Evolutionary conservation across 2,888 invertebrate species (phyloP).

Genomic region (Lasioglossum marginatum): DNA sequence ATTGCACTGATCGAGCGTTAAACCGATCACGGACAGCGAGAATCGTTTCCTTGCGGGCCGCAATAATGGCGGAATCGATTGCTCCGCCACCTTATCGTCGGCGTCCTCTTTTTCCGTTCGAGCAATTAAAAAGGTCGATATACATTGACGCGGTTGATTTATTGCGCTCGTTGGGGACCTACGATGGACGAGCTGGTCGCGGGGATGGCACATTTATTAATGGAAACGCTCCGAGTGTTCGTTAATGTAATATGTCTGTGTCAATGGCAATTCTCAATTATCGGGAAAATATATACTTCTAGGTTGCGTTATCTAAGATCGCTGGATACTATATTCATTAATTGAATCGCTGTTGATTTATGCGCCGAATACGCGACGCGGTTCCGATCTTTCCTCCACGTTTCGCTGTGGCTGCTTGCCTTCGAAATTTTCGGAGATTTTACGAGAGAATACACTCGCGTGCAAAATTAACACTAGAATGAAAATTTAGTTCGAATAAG

Average conservation of each 20-base stretch:
- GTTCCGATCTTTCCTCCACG: background rate
- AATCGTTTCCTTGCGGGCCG: slow-evolving; percentile 46
- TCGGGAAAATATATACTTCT: background rate
- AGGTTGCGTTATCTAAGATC: slow-evolving; percentile 1
- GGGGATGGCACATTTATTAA: slow-evolving; percentile 11
- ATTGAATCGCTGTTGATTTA: slow-evolving; percentile 7
- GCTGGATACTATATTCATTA: background rate
- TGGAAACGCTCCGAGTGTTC: background rate
- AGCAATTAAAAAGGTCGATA: slow-evolving; percentile 56
- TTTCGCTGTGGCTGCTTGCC: background rate
- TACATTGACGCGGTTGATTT: slow-evolving; percentile 61
- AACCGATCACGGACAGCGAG: slow-evolving; percentile 53
- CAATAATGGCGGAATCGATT: slow-evolving; percentile 20
- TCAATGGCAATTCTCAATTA: slow-evolving; percentile 6
- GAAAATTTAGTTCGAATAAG: background rate
- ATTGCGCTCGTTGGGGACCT: slow-evolving; percentile 40
- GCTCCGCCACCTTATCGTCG: slow-evolving; percentile 44
- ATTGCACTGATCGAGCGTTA: slow-evolving; percentile 73
- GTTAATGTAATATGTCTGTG: slow-evolving; percentile 12
- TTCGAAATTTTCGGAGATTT: background rate
- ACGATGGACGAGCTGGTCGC: background rate
- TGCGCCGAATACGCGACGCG: background rate
- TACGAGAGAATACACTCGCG: background rate
- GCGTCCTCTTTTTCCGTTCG: slow-evolving; percentile 41
- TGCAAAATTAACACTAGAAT: background rate